Conservation (phyloP, 2,113 vertebrate species). For the Platysternon megacephalum region DNA sequence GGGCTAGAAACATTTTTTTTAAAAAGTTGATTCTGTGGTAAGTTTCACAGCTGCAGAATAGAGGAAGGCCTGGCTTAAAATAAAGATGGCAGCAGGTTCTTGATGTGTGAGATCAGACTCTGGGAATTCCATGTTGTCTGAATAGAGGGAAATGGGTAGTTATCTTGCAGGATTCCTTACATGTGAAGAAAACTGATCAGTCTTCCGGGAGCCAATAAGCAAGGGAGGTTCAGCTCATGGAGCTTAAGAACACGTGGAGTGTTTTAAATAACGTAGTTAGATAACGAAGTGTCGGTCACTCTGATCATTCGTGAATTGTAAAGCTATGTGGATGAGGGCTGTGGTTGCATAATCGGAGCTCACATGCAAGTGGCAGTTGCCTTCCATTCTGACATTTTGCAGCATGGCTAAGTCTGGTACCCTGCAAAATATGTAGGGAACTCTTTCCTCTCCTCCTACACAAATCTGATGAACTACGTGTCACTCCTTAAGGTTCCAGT, state of each 20-base stretch:
- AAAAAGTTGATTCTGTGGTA: not conserved
- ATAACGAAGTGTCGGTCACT: not conserved
- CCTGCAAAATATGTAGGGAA: not conserved
- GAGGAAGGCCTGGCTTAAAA: not conserved
- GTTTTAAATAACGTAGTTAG: too few relatives aligned
- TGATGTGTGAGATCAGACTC: not conserved
- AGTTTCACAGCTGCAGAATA: not conserved
- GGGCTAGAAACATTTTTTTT: not conserved
- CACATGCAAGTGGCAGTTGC: not conserved
- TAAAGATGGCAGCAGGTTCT: not conserved
- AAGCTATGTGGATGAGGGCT: not conserved
- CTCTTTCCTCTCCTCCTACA: not conserved
- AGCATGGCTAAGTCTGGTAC: not conserved
- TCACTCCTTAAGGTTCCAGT: not conserved
- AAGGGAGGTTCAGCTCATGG: not conserved
- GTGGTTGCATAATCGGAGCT: accelerated
- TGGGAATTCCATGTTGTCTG: not conserved
- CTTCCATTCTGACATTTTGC: not conserved
- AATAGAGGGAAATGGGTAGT: not conserved
- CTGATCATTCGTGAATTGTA: accelerated
- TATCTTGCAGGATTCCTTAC: not conserved
- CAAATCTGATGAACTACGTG: not conserved
- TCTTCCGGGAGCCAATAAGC: not conserved
- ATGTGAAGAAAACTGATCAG: not conserved
- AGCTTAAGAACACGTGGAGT: not conserved